Conservation (phyloP, 2,888 invertebrate species). For the Euplexia lucipara region DNA sequence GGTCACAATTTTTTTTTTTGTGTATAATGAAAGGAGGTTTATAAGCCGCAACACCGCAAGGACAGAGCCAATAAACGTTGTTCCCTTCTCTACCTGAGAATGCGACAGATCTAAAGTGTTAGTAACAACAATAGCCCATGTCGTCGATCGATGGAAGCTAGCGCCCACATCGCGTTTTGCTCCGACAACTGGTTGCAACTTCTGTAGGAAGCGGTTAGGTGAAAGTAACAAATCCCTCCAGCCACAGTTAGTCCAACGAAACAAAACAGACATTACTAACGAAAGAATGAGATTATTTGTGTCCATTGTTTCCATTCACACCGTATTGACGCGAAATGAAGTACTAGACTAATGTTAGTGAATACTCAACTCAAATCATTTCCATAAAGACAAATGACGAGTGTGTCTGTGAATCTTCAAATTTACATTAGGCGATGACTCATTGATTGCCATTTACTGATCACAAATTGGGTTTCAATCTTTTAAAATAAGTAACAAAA, state of each 20-base stretch:
- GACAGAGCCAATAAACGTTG: slow-evolving; percentile 38
- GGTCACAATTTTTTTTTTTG: too few species aligned
- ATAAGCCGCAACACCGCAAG: slow-evolving; percentile 43
- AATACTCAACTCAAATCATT: slow-evolving; percentile 14
- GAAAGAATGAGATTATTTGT: slow-evolving; percentile 25
- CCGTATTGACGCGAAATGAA: slow-evolving; percentile 36
- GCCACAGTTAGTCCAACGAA: slow-evolving; percentile 31
- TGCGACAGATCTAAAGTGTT: slow-evolving; percentile 16
- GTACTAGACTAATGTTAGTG: too few species aligned
- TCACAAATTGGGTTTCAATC: slow-evolving; percentile 35
- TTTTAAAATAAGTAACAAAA: slow-evolving; percentile 40
- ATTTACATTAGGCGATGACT: slow-evolving; percentile 41
- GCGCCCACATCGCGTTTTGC: slow-evolving; percentile 51
- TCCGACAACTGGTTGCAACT: slow-evolving; percentile 44
- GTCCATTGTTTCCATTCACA: slow-evolving; percentile 42
- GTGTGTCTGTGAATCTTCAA: slow-evolving; percentile 18
- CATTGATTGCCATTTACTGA: slow-evolving; percentile 38
- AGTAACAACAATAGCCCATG: slow-evolving; percentile 45
- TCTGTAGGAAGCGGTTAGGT: slow-evolving; percentile 54
- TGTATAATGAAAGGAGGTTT: slow-evolving; percentile 28
- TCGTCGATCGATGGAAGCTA: slow-evolving; percentile 39
- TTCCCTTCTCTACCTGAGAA: slow-evolving; percentile 54
- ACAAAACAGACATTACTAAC: slow-evolving; percentile 29
- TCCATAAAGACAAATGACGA: slow-evolving; percentile 15
- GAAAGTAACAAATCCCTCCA: slow-evolving; percentile 57